A percentile compares a stretch with the other conserved stretches of the same genome.
Evolutionary conservation across 2,888 invertebrate species (phyloP).

Genomic region (Sphaeridia pumilis): DNA sequence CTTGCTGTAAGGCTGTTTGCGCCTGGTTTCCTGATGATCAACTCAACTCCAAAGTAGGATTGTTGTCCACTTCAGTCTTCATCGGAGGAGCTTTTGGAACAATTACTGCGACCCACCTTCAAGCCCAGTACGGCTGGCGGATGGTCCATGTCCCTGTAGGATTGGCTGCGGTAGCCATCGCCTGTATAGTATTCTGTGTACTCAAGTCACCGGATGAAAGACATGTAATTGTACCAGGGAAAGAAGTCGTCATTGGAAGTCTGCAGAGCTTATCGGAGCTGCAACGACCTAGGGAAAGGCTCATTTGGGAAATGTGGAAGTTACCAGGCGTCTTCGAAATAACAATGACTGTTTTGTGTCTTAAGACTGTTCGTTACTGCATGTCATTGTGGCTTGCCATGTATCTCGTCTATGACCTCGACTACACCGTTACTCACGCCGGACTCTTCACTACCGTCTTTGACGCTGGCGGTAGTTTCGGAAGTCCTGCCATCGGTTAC

Average conservation of each 20-base stretch:
- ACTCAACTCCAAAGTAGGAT: conserved; percentile 42
- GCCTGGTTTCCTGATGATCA: conserved; percentile 41
- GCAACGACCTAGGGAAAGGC: conserved; percentile 6
- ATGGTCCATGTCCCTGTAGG: conserved; percentile 40
- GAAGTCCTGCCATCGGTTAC: conserved; percentile 41
- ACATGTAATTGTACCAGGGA: conserved; percentile 28
- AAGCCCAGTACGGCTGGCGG: conserved; percentile 41
- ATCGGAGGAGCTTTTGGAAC: conserved; percentile 43
- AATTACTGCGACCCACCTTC: conserved; percentile 41
- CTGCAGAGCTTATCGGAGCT: conserved; percentile 20
- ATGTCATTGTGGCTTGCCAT: conserved; percentile 45
- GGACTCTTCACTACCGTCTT: conserved; percentile 42
- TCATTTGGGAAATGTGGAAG: conserved; percentile 38
- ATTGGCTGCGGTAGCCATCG: conserved; percentile 38
- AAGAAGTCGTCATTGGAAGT: conserved; percentile 17
- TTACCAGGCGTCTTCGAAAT: conserved; percentile 41
- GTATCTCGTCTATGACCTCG: conserved; percentile 40
- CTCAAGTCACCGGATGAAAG: conserved; percentile 27
- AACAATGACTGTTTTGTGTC: conserved; percentile 41
- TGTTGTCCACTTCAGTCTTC: conserved; percentile 43
- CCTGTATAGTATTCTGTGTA: conserved; percentile 32
- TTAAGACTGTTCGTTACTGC: conserved; percentile 44
- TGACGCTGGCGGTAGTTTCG: conserved; percentile 44
- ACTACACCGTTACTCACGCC: conserved; percentile 40
- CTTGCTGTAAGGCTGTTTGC: conserved; percentile 40